A percentile compares a stretch with the other conserved stretches of the same genome.
phyloP scores from a whole-genome alignment of 1,140 invertebrate species.

The Coenobita brevimanus region DNA sequence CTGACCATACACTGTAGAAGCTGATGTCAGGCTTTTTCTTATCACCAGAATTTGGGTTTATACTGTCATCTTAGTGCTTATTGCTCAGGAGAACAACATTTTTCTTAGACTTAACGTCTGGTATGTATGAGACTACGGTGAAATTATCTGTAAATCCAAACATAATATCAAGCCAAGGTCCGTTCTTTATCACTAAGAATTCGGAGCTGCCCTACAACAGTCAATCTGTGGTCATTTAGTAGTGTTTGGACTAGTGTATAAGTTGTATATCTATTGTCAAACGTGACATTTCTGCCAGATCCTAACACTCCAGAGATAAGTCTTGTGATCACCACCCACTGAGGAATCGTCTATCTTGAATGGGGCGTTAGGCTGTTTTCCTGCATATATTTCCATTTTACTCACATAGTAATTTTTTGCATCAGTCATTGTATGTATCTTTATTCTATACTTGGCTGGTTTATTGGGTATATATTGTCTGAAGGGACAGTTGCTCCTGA shows the following conservation, averaged over 20 bases:
- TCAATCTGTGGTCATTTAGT: background rate
- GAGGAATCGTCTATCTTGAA: conserved; percentile 11
- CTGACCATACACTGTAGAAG: conserved; percentile 70
- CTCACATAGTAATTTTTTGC: background rate
- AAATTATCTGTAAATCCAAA: conserved; percentile 57
- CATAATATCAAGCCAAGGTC: conserved; percentile 10
- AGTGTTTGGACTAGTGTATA: background rate
- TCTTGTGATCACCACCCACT: background rate
- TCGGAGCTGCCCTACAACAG: background rate
- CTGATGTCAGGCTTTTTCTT: conserved; percentile 71
- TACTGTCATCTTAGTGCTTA: too few relatives aligned
- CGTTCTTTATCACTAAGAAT: conserved; percentile 53
- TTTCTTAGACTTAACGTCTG: conserved; percentile 42
- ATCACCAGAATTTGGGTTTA: too few relatives aligned
- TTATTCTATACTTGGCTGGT: conserved; percentile 10
- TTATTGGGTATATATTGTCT: too few relatives aligned
- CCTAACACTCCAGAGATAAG: too few relatives aligned
- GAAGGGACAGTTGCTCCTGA: background rate
- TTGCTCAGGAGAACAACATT: conserved; percentile 66
- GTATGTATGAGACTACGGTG: conserved; percentile 70
- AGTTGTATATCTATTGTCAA: too few relatives aligned
- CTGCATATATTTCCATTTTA: background rate
- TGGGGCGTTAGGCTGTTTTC: too few relatives aligned
- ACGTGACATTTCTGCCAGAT: too few relatives aligned
- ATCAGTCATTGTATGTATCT: conserved; percentile 4